Conservation (phyloP, 2,113 vertebrate genomes). For the Ctenodactylus gundi region DNA sequence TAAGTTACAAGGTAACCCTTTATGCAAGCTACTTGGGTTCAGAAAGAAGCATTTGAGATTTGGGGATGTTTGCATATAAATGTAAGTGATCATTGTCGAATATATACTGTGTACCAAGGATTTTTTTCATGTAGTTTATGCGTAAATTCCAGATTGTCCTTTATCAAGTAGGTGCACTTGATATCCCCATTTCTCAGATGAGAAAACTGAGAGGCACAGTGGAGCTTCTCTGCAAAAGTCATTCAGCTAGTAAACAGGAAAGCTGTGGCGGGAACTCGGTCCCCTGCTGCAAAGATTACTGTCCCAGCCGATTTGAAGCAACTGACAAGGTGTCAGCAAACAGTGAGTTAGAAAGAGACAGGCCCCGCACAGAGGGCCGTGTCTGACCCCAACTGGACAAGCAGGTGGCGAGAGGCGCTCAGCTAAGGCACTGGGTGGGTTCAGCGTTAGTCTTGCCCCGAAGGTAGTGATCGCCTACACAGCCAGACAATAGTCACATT, state of each 20-base stretch:
- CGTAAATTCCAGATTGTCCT: background rate
- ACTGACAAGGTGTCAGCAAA: background rate
- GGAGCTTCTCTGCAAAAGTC: background rate
- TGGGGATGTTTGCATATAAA: too few relatives aligned
- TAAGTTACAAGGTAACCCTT: too few relatives aligned
- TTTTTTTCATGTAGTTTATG: background rate
- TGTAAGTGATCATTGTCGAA: background rate
- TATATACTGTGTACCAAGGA: background rate
- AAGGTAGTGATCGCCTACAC: background rate
- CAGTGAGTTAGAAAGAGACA: background rate
- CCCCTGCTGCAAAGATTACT: background rate
- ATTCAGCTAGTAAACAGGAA: background rate
- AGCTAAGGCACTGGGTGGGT: background rate
- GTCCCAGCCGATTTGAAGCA: background rate
- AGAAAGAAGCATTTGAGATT: too few relatives aligned
- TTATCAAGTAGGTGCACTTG: conserved; percentile 12
- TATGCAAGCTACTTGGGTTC: too few relatives aligned
- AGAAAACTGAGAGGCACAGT: background rate
- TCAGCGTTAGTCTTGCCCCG: background rate
- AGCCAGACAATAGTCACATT: background rate
- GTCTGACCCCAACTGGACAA: too few relatives aligned
- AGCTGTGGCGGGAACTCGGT: background rate
- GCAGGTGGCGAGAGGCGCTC: too few relatives aligned
- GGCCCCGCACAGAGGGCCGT: too few relatives aligned
- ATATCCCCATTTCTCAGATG: background rate